A percentile compares a stretch with the other conserved stretches of the same genome.
These are phyloP conservation scores for Cataglyphis hispanica DNA, from an alignment of 1,140 invertebrate genomes.

Conservation along the genomic window DNA sequence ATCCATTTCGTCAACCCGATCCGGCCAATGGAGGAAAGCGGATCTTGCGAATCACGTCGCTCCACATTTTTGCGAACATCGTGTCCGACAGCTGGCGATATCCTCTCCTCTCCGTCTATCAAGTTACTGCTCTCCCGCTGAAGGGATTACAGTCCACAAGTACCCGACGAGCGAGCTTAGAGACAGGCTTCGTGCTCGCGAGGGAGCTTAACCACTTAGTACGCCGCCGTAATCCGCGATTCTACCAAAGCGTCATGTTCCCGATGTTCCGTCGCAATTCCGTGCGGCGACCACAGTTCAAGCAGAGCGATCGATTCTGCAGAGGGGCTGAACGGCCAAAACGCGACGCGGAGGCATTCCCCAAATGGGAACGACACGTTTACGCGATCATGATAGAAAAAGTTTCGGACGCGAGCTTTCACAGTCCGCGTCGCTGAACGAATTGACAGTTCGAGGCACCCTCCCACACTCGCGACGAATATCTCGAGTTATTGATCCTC, in stretches of 20 bases:
- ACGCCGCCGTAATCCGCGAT: conserved; percentile 14
- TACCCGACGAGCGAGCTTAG: neutral
- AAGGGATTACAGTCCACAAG: conserved; percentile 18
- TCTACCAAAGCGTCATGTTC: neutral
- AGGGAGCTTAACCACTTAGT: conserved; percentile 18
- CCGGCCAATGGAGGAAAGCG: conserved; percentile 1
- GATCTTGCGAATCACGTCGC: conserved; percentile 1
- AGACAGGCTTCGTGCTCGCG: conserved; percentile 10
- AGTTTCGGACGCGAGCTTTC: neutral
- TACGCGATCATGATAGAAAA: neutral
- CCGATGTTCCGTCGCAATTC: neutral
- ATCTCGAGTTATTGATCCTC: conserved; percentile 61
- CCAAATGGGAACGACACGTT: conserved; percentile 16
- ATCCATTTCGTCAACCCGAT: conserved; percentile 35
- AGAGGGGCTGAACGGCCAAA: neutral
- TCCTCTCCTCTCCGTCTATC: neutral
- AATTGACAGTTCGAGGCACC: neutral
- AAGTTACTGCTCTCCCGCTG: too few relatives aligned
- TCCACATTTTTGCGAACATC: conserved; percentile 9
- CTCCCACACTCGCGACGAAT: conserved; percentile 9
- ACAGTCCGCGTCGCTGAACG: neutral
- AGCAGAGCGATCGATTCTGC: neutral
- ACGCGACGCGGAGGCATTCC: neutral
- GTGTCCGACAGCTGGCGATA: neutral
- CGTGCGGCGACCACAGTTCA: neutral